A percentile compares a stretch with the other conserved stretches of the same genome.
Conservation (phyloP, 1,140 invertebrate genomes). For the Drosophila aff. region DNA sequence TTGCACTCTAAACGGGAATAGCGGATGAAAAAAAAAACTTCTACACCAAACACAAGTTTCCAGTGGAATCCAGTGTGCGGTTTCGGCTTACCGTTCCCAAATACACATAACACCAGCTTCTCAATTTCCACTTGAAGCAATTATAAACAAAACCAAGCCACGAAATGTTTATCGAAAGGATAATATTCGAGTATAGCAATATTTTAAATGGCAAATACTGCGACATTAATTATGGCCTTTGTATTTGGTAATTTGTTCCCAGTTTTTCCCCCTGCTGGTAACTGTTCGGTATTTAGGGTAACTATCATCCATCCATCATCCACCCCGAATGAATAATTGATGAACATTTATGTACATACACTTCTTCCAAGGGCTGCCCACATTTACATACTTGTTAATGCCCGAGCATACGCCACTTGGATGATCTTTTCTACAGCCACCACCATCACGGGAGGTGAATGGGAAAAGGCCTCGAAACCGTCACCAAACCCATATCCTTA, state of each 20-base stretch:
- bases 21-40: neutral
- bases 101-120: neutral
- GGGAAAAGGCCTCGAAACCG: conserved; percentile 1
- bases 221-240: conserved; percentile 27
- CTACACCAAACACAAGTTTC: neutral
- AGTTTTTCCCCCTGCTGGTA: neutral
- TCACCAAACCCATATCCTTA: conserved; percentile 1
- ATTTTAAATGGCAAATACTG: too few species aligned
- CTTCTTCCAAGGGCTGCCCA: conserved; percentile 5
- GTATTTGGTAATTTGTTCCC: conserved; percentile 11
- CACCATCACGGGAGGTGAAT: neutral
- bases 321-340: conserved; percentile 29
- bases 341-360: conserved; percentile 6
- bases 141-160: conserved; percentile 1
- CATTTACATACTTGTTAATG: conserved; percentile 40
- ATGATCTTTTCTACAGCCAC: conserved; percentile 40
- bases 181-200: neutral
- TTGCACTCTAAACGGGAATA: conserved; percentile 3
- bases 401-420: conserved; percentile 26
- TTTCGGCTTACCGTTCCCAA: conserved; percentile 3
- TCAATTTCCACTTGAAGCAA: conserved; percentile 1
- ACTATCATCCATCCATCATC: conserved; percentile 19
- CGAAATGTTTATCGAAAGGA: too few species aligned
- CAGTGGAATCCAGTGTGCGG: neutral
- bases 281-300: conserved; percentile 16